Evolutionary conservation across 2,888 invertebrate species (phyloP), one percentile per base, ranked within the genome.

Genomic region (Hydroisotoma schaefferi): DNA sequence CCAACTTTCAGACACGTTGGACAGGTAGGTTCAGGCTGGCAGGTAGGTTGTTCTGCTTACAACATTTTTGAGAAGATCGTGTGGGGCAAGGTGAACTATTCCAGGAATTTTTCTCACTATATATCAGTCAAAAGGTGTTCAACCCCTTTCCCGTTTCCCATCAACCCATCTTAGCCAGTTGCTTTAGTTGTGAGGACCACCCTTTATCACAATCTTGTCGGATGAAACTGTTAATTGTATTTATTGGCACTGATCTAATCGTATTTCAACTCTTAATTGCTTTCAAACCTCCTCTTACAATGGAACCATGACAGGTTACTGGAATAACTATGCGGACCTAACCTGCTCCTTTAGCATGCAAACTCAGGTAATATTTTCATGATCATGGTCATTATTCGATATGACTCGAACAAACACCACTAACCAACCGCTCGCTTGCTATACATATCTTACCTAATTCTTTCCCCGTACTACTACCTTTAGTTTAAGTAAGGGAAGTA

Each of bases 241-340:
- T 69, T 69, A 69, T 69, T 69, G 67, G 64, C 61, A 61, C 63
- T 60, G 69, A 69, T 69, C 65, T 66, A 65, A 67, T 69, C 69
- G 60, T 69, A 65, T 69, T 65, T 66, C 66, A 69, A 65, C 63
- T 64, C 60, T 64, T 69, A 69, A 69, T 69, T 69, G 65, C 40
- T 40, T 40, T 40, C 5, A 15, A 40, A 18, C 40, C 40, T 40
- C 40, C 40, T 40, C 40, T 15, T 4, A 15, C 5, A 15, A 40
- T 18, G 5, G 20, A 40, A 40, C 20, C n/a, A 40, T 40, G 40
- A 40, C 40, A 40, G 40, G 8, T 40, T 20, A 18, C 40, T 40
- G n/a, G n/a, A n/a, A n/a, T n/a, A n/a, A n/a, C 40, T 4, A 40
- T 40, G n/a, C 40, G 20, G n/a, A 5, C 40, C n/a, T 5, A 40